Evolutionary conservation across 1,140 invertebrate genomes (phyloP), one percentile per base, ranked within the genome.

Genomic region (Drosophila paulistorum): DNA sequence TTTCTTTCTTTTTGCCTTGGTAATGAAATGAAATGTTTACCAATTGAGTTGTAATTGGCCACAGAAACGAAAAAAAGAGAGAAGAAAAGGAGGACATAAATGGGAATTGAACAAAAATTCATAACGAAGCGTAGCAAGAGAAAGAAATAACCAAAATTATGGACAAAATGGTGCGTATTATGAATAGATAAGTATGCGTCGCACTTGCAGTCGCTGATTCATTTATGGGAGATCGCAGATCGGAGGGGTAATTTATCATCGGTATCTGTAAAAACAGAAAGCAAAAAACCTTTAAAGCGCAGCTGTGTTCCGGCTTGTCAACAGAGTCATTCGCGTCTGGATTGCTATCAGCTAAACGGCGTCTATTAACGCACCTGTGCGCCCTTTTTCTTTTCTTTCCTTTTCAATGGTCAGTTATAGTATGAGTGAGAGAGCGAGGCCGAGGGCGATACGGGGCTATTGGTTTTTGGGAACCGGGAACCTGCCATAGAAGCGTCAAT

Each of bases 11-110:
- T 5, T 39, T 11, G 45, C 17, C 23, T 26, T 26, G 26, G 41
- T 41, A 63, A 42, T 63, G 42, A 76, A 71, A 74, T 74, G 65
- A 81, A 83, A 77, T 71, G 68, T 14, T 54, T 66, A 57, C 20
- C 82, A 73, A 86, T 86, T 86, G 82, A 86, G 82, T 86, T 86
- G 82, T 86, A 86, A 86, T 79, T 86, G 80, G 35, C 23, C 20
- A 23, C 14, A 54, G 7, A 26, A 30, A 23, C 6, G n/a, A 33
- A 1, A 30, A 26, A 14, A 7, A 41, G 64, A 6, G 41, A 54
- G 30, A 10, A 42, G 1, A 10, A 23, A 42, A n/a, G 54, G 23
- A 20, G 17, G 13, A 41, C 14, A 57, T 5, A 41, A 39, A 65
- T 20, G 9, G 13, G 13, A 33, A 33, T 7, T 57, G 55, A 10